Evolutionary conservation across 1,140 invertebrate species (phyloP).

Genomic region (Globodera rostochiensis): DNA sequence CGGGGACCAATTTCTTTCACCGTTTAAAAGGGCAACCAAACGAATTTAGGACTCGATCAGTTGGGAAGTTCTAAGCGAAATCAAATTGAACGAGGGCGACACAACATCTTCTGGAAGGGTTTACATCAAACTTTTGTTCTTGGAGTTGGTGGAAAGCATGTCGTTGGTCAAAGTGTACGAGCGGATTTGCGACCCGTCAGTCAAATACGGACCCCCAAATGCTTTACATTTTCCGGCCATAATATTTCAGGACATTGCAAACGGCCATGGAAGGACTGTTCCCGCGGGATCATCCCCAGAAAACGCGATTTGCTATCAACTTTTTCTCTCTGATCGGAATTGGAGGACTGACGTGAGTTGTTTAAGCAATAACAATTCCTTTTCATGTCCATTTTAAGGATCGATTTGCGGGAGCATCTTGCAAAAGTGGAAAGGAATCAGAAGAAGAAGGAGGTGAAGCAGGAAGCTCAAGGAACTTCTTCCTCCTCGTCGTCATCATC

Average conservation of each 20-base stretch:
- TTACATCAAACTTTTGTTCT: constrained; percentile 94
- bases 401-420: constrained; percentile 45
- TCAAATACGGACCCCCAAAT: constrained; percentile 5
- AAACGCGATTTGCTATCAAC: constrained; percentile 97
- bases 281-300: constrained; percentile 90
- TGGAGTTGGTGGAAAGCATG: constrained; percentile 95
- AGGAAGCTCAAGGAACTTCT: constrained; percentile 9
- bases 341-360: constrained; percentile 79
- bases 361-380: not conserved
- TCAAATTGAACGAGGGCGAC: constrained; percentile 92
- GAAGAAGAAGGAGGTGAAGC: constrained; percentile 24
- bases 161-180: constrained; percentile 86
- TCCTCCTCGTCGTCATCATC: not conserved
- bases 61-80: constrained; percentile 78
- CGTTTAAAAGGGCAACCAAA: not conserved
- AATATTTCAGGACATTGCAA: constrained; percentile 77
- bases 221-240: not conserved
- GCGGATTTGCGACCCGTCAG: constrained; percentile 81
- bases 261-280: constrained; percentile 87
- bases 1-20: not conserved
- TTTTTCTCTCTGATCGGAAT: constrained; percentile 98
- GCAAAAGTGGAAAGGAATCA: constrained; percentile 30
- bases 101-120: constrained; percentile 95
- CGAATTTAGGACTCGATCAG: constrained; percentile 80
- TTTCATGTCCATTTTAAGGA: constrained; percentile 16